Base-by-base conservation (phyloP, 37 sponge, comb jelly and placozoan genomes). In the Petrosia ficiformis region DNA sequence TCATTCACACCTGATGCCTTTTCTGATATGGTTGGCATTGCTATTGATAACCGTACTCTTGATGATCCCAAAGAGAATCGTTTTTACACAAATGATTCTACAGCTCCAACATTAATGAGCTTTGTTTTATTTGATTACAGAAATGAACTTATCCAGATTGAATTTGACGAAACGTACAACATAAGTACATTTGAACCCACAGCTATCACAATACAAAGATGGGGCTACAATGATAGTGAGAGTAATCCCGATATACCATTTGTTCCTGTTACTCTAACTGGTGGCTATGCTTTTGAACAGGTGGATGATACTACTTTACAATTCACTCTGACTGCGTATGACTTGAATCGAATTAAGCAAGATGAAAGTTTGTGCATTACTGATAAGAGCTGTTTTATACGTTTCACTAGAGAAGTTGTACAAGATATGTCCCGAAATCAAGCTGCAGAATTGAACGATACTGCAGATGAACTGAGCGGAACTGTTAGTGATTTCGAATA, bases 181-280 rank as follows among this genome's bases (percentile, higher is more conserved):
- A 72, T 95, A 22, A 82, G 79, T 25, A 76, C 92, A 25, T 92
- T 95, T 72, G 93, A 95, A 65, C 96, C 96, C n/a, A 73, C 84
- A 3, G 84, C 86, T 40, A 88, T 95, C 67, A 83, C 90, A 8
- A 29, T 95, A 0, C 87, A 86, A 42, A 59, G 83, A 44, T 94
- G 91, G 91, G 90, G 84, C 0, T 80, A 72, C 52, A 76, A 91
- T 72, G 84, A 91, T 52, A 31, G 67, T 3, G 1, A 42, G 11
- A 24, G 3, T 19, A 41, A 52, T 21, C 3, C 35, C 4, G 65
- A 56, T 14, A 33, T 70, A 39, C 77, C 74, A 10, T 92, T 84
- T 54, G 52, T 54, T 5, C 36, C 38, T 2, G 11, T 70, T 5
- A 82, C 38, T 39, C 89, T 95, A 10, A 95, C 90, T 41, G 96